A percentile compares a stretch with the other conserved stretches of the same genome.
Evolutionary conservation across 2,113 vertebrate genomes (phyloP).

Genomic region (Spea bombifrons): DNA sequence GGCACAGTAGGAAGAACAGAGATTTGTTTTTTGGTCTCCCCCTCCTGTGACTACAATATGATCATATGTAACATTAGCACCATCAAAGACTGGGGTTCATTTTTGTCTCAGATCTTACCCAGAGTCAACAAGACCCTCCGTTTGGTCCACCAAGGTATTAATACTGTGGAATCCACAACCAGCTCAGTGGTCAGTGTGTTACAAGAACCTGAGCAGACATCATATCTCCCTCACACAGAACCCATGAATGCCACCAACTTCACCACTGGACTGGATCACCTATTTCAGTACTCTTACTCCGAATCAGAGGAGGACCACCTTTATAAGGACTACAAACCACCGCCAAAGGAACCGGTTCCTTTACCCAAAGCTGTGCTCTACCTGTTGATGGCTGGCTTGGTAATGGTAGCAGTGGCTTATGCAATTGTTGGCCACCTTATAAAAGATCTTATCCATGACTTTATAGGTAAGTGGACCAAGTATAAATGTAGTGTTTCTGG

Average conservation of each 20-base stretch:
- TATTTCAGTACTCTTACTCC: constrained; percentile 74
- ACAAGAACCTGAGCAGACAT: constrained; percentile 69
- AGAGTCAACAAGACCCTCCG: constrained; percentile 77
- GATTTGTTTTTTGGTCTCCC: neutral
- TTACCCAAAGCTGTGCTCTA: constrained; percentile 87
- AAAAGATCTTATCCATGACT: constrained; percentile 83
- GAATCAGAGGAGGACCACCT: constrained; percentile 78
- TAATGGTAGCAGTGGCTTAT: constrained; percentile 82
- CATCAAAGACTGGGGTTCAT: constrained; percentile 82
- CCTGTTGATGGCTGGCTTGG: constrained; percentile 83
- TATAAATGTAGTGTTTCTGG: no score
- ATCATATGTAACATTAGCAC: constrained; percentile 80
- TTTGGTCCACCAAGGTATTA: constrained; percentile 66
- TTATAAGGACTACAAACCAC: constrained; percentile 76
- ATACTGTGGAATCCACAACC: constrained; percentile 71
- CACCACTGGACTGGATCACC: constrained; percentile 75
- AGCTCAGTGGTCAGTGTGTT: constrained; percentile 75
- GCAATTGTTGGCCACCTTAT: constrained; percentile 85
- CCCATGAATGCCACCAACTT: constrained; percentile 74
- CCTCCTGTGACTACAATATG: constrained; percentile 59
- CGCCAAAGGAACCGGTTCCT: constrained; percentile 71
- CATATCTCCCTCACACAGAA: constrained; percentile 69
- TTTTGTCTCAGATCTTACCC: constrained; percentile 80
- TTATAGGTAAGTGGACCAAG: constrained; percentile 72
- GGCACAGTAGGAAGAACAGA: no score